Percentiles rank a stretch among this genome's conserved stretches.
phyloP scores from a whole-genome alignment of 2,113 vertebrate genomes.

The Gymnobelideus leadbeateri region DNA sequence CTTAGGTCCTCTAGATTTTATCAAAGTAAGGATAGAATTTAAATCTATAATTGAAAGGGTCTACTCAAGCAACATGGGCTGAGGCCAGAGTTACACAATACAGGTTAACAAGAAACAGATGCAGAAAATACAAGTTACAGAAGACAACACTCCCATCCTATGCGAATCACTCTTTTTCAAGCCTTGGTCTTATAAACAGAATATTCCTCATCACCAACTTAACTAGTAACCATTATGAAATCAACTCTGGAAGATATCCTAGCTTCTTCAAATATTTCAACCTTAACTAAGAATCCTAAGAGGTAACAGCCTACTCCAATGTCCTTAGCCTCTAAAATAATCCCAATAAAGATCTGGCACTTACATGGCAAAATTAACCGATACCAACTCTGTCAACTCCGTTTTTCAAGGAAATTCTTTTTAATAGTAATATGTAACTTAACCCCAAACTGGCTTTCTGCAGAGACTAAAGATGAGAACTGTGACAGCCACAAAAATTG shows the following conservation, averaged over 20 bases:
- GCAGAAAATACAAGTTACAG: background rate
- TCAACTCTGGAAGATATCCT: slow-evolving; percentile 43
- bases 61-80: background rate
- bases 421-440: background rate
- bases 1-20: slow-evolving; percentile 11
- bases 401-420: slow-evolving; percentile 11
- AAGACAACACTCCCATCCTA: background rate
- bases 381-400: background rate
- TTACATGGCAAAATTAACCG: background rate
- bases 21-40: background rate
- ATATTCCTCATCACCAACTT: background rate
- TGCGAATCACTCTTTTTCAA: slow-evolving; percentile 23
- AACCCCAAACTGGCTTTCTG: background rate
- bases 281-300: slow-evolving; percentile 2
- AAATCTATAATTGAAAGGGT: background rate
- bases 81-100: background rate
- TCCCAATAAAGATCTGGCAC: slow-evolving; percentile 20
- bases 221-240: slow-evolving; percentile 4
- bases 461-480: slow-evolving; percentile 47
- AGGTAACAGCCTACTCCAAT: slow-evolving; percentile 14
- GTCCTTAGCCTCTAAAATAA: slow-evolving; percentile 54
- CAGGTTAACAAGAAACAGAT: slow-evolving; percentile 25
- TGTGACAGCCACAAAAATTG: slow-evolving; percentile 40
- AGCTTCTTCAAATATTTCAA: slow-evolving; percentile 35
- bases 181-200: background rate